A percentile compares a stretch with the other conserved stretches of the same genome.
Evolutionary conservation across 2,888 invertebrate species (phyloP).

Genomic region (Drosophila prolongata): DNA sequence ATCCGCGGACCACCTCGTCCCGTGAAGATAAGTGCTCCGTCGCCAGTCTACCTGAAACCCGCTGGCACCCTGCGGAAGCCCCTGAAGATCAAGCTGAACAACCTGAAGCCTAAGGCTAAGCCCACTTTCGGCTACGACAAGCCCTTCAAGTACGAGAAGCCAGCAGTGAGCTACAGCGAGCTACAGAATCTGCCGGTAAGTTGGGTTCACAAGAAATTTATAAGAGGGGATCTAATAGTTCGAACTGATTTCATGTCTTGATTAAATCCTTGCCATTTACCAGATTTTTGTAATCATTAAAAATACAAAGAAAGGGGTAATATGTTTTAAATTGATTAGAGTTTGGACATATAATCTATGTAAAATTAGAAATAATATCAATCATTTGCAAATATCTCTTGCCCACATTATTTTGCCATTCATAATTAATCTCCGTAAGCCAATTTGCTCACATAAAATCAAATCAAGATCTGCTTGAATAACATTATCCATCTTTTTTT

Average conservation of each 20-base stretch:
- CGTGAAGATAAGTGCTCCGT: conserved; percentile 44
- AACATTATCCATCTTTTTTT: too few species aligned
- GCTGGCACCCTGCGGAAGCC: conserved; percentile 73
- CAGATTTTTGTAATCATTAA: too few species aligned
- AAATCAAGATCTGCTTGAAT: too few species aligned
- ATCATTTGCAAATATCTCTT: too few species aligned
- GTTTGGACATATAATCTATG: too few species aligned
- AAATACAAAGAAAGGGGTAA: too few species aligned
- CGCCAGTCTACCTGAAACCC: conserved; percentile 68
- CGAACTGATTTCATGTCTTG: neutral
- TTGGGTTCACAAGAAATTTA: neutral
- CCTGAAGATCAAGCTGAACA: conserved; percentile 80
- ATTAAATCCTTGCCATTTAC: too few species aligned
- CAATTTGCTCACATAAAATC: too few species aligned
- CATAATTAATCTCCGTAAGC: too few species aligned
- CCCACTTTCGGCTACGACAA: conserved; percentile 77
- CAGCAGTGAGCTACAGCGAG: conserved; percentile 72
- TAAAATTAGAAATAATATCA: too few species aligned
- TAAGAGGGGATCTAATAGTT: neutral
- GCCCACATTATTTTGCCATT: too few species aligned
- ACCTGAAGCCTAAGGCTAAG: conserved; percentile 70
- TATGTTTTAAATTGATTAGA: too few species aligned
- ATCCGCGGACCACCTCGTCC: conserved; percentile 57
- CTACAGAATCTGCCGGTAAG: conserved; percentile 81
- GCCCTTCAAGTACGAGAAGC: conserved; percentile 83